Evolutionary conservation across 1,140 invertebrate genomes (phyloP).

Genomic region (Sarcophaga bullata): DNA sequence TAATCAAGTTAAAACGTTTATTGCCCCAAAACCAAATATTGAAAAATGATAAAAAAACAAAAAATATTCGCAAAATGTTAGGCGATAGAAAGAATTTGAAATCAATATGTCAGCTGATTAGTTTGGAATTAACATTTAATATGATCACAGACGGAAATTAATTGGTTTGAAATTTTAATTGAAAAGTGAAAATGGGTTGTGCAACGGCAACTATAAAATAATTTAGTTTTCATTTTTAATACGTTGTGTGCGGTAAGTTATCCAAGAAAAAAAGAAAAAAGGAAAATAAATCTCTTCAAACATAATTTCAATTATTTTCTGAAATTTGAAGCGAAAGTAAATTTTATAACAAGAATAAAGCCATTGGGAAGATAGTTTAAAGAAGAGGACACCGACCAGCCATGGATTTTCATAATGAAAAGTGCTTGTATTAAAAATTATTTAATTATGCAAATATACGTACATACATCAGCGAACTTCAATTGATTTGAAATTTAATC

Average conservation of each 20-base stretch:
- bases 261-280: conserved; percentile 52
- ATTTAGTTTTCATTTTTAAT: conserved; percentile 55
- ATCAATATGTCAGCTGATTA: not conserved
- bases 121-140: not conserved
- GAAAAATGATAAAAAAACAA: not conserved
- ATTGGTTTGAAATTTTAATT: not conserved
- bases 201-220: conserved; percentile 53
- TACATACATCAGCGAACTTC: too few species aligned
- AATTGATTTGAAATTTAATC: too few species aligned
- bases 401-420: too few species aligned
- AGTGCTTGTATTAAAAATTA: too few species aligned
- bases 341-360: too few species aligned
- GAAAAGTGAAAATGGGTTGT: conserved; percentile 51
- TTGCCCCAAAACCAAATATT: too few species aligned
- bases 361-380: too few species aligned
- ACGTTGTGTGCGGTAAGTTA: conserved; percentile 55
- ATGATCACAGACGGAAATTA: not conserved
- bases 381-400: too few species aligned
- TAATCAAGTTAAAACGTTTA: too few species aligned
- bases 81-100: not conserved
- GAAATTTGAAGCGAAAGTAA: too few species aligned
- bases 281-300: not conserved
- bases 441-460: too few species aligned
- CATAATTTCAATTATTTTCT: too few species aligned
- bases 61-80: not conserved